Conservation (phyloP, 2,797 vertebrate species). For the Holocentrus rufus region DNA sequence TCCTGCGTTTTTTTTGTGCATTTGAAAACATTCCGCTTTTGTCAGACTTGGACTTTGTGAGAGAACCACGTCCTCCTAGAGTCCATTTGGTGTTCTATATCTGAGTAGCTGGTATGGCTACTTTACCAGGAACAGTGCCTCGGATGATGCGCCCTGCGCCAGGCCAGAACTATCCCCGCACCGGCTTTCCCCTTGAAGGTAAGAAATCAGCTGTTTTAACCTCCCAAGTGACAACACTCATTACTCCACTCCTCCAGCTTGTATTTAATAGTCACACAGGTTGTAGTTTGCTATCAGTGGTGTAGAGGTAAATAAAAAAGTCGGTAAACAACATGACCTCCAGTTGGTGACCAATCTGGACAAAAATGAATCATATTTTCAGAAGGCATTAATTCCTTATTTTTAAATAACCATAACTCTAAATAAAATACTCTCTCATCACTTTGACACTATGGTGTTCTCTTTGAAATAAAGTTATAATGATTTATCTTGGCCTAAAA, state of each 20-base stretch:
- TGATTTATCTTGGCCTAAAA: too few species aligned
- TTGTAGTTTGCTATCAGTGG: conserved; percentile 50
- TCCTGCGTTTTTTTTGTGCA: conserved; percentile 35
- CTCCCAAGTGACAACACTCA: conserved; percentile 20
- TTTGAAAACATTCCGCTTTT: conserved; percentile 56
- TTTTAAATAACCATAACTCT: background rate
- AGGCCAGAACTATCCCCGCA: conserved; percentile 93
- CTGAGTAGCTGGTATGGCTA: conserved; percentile 87
- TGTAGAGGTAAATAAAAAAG: conserved; percentile 59
- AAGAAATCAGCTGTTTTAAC: conserved; percentile 48
- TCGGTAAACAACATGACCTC: conserved; percentile 49
- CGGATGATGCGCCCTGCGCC: conserved; percentile 94
- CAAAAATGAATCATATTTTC: conserved; percentile 18
- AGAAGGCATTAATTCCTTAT: background rate
- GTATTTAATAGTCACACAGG: conserved; percentile 7
- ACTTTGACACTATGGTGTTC: background rate
- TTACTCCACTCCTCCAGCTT: conserved; percentile 25
- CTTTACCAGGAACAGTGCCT: conserved; percentile 88
- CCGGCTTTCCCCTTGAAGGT: conserved; percentile 95
- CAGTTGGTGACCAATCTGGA: conserved; percentile 38
- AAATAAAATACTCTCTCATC: background rate
- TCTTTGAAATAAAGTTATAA: background rate
- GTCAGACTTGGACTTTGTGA: conserved; percentile 71
- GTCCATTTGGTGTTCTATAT: conserved; percentile 24
- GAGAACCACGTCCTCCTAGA: conserved; percentile 52